Base-by-base conservation (phyloP, 2,888 invertebrate species). In the Bombyx huttoni region DNA sequence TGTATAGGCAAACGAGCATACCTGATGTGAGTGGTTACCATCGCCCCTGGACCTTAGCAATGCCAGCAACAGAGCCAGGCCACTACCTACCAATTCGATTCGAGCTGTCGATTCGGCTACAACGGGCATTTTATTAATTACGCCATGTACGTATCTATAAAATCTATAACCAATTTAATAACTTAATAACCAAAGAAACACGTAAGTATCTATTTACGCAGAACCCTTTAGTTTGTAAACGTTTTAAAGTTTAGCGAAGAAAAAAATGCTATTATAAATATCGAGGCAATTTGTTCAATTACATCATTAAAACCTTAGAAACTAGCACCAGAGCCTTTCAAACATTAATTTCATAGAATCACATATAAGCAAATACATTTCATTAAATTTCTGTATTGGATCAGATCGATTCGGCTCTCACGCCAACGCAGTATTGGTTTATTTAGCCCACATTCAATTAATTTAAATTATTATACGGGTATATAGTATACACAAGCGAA, bases 261-360 rank as follows among this genome's bases (percentile, higher is more conserved):
- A 40, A 40, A 40, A 7, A 40, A 40, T 40, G 3, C 12, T 40
- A 40, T n/a, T n/a, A 40, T 7, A 40, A 40, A 40, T 49, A 49
- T 49, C 47, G 50, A 45, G 51, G 55, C 52, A 55, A 52, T 55
- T 46, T 53, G 9, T 33, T n/a, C 33, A 47, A 46, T 48, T 48
- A 34, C 34, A 47, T 40, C 40, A 40, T 40, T 40, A 40, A 40
- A 40, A 40, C 40, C 12, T 10, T 10, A 10, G 8, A 10, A 8
- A 8, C 12, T 10, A 40, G 40, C 12, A 7, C 7, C 9, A 40
- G 40, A 40, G 40, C 24, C 24, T 24, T 24, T 40, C 5, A 40
- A 7, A 40, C 40, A 40, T 40, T 7, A 24, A 24, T 24, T 24
- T 24, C 40, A 12, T 40, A 3, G 40, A 40, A 40, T 40, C 12